Evolutionary conservation across 2,113 vertebrate species (phyloP).

Genomic region (Mus spicilegus): DNA sequence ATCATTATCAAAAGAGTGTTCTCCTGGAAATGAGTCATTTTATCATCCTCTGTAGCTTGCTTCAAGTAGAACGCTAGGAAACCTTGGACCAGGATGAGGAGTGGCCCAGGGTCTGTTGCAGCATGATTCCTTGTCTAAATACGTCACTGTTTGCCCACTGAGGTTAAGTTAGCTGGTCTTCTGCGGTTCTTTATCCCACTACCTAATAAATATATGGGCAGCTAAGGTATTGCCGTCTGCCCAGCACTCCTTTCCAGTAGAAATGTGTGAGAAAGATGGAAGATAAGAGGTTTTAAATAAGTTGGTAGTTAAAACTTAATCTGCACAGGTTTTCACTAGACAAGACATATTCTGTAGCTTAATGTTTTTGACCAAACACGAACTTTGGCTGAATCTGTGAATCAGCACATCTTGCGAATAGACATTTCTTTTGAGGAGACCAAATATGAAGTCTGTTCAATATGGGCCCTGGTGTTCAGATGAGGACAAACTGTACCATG

Average conservation of each 20-base stretch:
- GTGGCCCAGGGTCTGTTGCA: no score
- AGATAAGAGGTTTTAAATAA: conserved; percentile 7
- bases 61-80: neutral
- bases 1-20: neutral
- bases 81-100: neutral
- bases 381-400: neutral
- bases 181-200: neutral
- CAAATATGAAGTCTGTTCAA: neutral
- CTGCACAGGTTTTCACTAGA: neutral
- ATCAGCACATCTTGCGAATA: neutral
- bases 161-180: neutral
- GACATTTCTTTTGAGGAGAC: neutral
- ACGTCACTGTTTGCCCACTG: neutral
- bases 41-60: neutral
- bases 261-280: conserved; percentile 39
- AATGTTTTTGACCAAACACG: conserved; percentile 29
- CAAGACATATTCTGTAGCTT: conserved; percentile 40
- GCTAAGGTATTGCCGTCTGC: neutral
- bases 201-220: neutral
- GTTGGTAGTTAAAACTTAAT: conserved; percentile 54
- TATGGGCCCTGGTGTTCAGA: neutral
- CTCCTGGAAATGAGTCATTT: neutral
- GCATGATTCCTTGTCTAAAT: neutral
- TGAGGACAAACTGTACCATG: neutral
- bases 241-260: conserved; percentile 22